Evolutionary conservation across 2,113 vertebrate genomes (phyloP).

Genomic region (Callipepla californica): DNA sequence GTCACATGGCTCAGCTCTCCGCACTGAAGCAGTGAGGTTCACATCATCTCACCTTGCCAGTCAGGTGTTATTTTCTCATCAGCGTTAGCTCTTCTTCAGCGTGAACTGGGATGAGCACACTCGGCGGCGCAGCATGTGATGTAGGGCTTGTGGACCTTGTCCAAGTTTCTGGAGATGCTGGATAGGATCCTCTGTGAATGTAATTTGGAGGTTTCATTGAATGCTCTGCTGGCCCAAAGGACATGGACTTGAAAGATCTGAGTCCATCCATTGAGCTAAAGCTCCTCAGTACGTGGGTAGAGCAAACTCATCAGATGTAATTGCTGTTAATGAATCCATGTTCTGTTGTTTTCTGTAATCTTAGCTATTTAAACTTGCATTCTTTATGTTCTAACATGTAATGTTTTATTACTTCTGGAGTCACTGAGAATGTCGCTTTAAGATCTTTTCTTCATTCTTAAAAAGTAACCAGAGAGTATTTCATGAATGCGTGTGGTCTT

Average conservation of each 20-base stretch:
- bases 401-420: neutral
- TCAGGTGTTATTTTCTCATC: neutral
- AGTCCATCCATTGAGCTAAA: neutral
- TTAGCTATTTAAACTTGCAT: neutral
- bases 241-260: neutral
- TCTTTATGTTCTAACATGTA: neutral
- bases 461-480: neutral
- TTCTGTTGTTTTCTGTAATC: accelerated
- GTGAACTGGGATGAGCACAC: neutral
- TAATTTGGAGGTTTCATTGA: neutral
- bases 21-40: neutral
- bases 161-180: neutral
- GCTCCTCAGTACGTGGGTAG: neutral
- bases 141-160: neutral
- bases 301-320: neutral
- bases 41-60: neutral
- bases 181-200: neutral
- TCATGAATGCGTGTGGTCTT: neutral
- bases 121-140: neutral
- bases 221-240: neutral
- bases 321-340: neutral
- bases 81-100: neutral
- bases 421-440: neutral
- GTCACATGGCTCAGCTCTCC: neutral
- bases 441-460: constrained; percentile 2